Percentiles rank a stretch among this genome's conserved stretches.
Conservation (phyloP, 37 sponge, comb jelly and placozoan genomes). For the Haliclona indistincta region DNA sequence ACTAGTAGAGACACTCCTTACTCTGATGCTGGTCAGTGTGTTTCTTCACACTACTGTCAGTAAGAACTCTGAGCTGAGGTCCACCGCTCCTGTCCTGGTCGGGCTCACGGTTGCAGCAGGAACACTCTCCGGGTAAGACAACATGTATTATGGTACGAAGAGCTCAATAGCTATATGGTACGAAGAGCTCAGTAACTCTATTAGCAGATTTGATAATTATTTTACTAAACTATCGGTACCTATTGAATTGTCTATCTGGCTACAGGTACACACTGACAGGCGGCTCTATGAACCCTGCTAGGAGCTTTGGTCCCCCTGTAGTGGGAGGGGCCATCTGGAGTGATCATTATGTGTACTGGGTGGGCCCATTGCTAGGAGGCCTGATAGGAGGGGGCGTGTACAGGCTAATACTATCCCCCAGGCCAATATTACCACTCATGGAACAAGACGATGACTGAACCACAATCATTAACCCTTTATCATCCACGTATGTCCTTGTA, state of each 20-base stretch:
- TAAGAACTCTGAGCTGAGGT: conserved; percentile 32
- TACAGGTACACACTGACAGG: conserved; percentile 47
- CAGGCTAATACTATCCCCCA: conserved; percentile 44
- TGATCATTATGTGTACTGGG: conserved; percentile 67
- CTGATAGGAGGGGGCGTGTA: conserved; percentile 32
- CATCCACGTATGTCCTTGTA: too few species aligned
- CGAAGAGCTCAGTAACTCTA: too few species aligned
- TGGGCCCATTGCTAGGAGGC: conserved; percentile 46
- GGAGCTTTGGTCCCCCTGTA: conserved; percentile 73
- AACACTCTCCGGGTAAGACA: conserved; percentile 32
- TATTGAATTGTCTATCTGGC: not conserved
- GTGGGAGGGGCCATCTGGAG: conserved; percentile 27
- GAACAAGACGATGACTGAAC: not conserved
- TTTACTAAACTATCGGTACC: too few species aligned
- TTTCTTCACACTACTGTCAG: conserved; percentile 40
- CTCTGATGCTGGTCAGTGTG: conserved; percentile 46
- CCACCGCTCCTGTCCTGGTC: conserved; percentile 14
- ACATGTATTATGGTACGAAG: not conserved
- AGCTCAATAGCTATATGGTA: too few species aligned
- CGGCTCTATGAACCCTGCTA: conserved; percentile 69
- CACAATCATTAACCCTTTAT: too few species aligned
- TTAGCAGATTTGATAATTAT: too few species aligned
- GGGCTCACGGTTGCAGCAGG: conserved; percentile 33
- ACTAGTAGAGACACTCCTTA: conserved; percentile 48
- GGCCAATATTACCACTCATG: conserved; percentile 40